Evolutionary conservation across 2,888 invertebrate genomes (phyloP), one percentile per base, ranked within the genome.

Genomic region (Tuberolachnus salignus): DNA sequence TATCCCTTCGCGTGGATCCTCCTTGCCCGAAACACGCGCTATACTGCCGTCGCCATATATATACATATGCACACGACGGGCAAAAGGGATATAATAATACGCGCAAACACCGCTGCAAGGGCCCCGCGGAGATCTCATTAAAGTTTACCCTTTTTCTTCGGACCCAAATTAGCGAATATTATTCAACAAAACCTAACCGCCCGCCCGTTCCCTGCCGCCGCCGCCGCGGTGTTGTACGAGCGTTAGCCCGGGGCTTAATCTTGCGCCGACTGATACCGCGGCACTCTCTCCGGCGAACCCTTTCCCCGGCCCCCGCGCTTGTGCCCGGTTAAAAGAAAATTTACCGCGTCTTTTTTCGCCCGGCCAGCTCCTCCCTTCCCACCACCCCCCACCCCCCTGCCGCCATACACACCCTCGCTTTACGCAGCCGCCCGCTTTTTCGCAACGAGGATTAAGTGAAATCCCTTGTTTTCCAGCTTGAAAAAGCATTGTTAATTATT

Each of bases 131-230:
- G 78, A 78, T 78, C 78, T 78, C 78, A 78, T 78, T 78, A 78
- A 78, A 78, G 78, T 78, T 78, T 78, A 78, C 78, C 78, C 78
- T 78, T 78, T 78, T 78, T 78, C 78, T 78, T 78, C 69, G 78
- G 78, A 78, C 78, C 78, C 78, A 78, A 78, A 78, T 78, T 78
- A 78, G 78, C 78, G 78, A 69, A 78, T 78, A 78, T 78, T 78
- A 78, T 78, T 78, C 69, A 78, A 78, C 78, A 61, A 78, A 78
- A 78, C n/a, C n/a, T n/a, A 78, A 69, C 78, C 64, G n/a, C 69
- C 69, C 57, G n/a, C 34, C 9, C 23, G 46, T 6, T 1, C 49
- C 59, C n/a, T 49, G 8, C 55, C 11, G 11, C 1, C 0, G 9
- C 19, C n/a, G 8, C n/a, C n/a, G n/a, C 53, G n/a, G 34, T 34